Evolutionary conservation across 2,888 invertebrate genomes (phyloP).

Genomic region (Melanargia galathea): DNA sequence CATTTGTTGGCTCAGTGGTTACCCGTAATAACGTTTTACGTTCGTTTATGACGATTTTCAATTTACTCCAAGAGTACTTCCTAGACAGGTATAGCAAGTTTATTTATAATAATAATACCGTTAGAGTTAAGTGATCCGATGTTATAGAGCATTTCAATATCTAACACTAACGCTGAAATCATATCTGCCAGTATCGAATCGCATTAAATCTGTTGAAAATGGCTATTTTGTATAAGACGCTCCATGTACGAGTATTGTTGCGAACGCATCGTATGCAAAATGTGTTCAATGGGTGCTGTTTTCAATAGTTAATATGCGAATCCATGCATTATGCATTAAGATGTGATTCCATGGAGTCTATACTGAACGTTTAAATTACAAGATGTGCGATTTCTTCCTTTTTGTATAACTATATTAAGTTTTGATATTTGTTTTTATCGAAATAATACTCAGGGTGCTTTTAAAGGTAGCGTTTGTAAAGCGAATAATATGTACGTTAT

Average conservation of each 20-base stretch:
- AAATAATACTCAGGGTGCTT: constrained; percentile 19
- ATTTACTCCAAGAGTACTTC: not conserved
- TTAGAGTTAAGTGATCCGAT: constrained; percentile 5
- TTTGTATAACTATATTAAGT: constrained; percentile 31
- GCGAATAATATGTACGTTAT: not conserved
- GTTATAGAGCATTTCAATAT: not conserved
- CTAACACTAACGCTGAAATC: too few species aligned
- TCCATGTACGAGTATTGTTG: too few species aligned
- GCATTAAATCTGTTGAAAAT: too few species aligned
- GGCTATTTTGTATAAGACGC: too few species aligned
- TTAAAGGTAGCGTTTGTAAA: not conserved
- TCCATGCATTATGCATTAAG: too few species aligned
- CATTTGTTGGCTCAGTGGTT: too few species aligned
- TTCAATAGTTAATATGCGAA: too few species aligned
- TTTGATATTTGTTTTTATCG: constrained; percentile 26
- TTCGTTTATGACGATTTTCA: not conserved
- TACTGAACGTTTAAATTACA: constrained; percentile 11
- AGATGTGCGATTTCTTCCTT: constrained; percentile 22
- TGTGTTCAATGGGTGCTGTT: too few species aligned
- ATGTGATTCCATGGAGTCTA: too few species aligned
- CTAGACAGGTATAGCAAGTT: not conserved
- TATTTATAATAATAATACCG: constrained; percentile 1
- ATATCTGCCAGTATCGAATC: too few species aligned
- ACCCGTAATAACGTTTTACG: not conserved
- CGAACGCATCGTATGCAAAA: too few species aligned